Conservation (phyloP, 2,888 invertebrate species). For the Caenorhabditis wallacei region DNA sequence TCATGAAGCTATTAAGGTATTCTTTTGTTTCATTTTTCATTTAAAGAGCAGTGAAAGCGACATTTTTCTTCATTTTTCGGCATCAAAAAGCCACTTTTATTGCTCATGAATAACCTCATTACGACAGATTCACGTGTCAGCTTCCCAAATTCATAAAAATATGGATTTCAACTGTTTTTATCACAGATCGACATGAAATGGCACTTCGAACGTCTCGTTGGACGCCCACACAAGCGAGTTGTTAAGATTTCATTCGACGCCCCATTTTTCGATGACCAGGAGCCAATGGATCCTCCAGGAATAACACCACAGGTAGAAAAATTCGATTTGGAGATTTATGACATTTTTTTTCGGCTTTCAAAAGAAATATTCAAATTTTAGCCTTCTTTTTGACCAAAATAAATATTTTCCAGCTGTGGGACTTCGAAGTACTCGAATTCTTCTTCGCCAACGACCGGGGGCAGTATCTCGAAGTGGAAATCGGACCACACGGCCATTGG, state of each 20-base stretch:
- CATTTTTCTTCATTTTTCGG: too few relatives aligned
- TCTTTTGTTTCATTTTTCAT: neutral
- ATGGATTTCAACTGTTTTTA: neutral
- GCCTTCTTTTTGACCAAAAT: too few relatives aligned
- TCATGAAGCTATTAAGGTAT: constrained; percentile 77
- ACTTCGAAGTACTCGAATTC: constrained; percentile 85
- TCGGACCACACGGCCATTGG: constrained; percentile 85
- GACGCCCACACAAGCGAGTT: constrained; percentile 81
- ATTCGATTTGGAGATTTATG: too few relatives aligned
- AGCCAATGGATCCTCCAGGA: constrained; percentile 78
- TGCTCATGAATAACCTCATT: too few relatives aligned
- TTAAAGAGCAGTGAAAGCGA: neutral
- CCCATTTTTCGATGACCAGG: constrained; percentile 82
- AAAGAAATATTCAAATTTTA: too few relatives aligned
- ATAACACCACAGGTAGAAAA: constrained; percentile 72
- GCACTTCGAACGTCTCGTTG: constrained; percentile 79
- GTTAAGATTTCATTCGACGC: constrained; percentile 74
- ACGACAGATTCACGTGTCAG: too few relatives aligned
- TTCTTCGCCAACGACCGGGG: constrained; percentile 85
- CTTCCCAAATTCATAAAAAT: too few relatives aligned
- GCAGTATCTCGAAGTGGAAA: constrained; percentile 85
- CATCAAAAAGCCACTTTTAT: too few relatives aligned
- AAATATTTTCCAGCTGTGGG: constrained; percentile 82
- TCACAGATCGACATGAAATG: constrained; percentile 78
- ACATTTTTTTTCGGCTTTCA: neutral